These are phyloP conservation scores for Halictus quadricinctus DNA, from an alignment of 2,888 invertebrate species.

Conservation along the genomic window DNA sequence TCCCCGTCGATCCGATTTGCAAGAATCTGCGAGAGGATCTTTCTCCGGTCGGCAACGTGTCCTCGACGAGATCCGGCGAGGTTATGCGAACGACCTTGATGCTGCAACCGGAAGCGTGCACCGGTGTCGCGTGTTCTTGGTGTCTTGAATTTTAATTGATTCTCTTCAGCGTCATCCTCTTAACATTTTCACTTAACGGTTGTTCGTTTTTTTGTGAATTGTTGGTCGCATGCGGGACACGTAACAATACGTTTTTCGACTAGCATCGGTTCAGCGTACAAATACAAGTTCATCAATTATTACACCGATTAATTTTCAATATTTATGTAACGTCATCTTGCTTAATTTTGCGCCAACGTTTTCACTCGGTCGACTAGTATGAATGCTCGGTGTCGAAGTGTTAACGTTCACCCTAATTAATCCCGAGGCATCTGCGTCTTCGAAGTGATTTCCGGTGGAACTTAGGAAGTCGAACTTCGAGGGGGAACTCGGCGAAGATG, in stretches of 20 bases:
- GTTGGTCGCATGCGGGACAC: no score
- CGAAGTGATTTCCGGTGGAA: background rate
- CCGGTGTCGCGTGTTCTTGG: conserved; percentile 10
- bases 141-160: background rate
- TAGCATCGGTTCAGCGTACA: no score
- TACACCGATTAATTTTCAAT: background rate
- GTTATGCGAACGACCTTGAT: conserved; percentile 29
- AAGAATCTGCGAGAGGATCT: background rate
- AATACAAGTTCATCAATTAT: no score
- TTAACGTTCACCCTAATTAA: background rate
- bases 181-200: background rate
- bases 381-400: background rate
- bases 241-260: no score
- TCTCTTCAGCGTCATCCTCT: background rate
- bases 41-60: background rate
- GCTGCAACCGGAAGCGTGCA: conserved; percentile 40
- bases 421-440: background rate
- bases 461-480: background rate
- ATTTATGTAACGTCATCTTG: background rate
- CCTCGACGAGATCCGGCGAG: conserved; percentile 23
- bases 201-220: background rate
- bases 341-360: background rate
- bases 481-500: background rate
- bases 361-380: background rate
- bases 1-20: background rate